Evolutionary conservation across 2,797 vertebrate genomes (phyloP), one percentile per base, ranked within the genome.

Genomic region (Dallia pectoralis): DNA sequence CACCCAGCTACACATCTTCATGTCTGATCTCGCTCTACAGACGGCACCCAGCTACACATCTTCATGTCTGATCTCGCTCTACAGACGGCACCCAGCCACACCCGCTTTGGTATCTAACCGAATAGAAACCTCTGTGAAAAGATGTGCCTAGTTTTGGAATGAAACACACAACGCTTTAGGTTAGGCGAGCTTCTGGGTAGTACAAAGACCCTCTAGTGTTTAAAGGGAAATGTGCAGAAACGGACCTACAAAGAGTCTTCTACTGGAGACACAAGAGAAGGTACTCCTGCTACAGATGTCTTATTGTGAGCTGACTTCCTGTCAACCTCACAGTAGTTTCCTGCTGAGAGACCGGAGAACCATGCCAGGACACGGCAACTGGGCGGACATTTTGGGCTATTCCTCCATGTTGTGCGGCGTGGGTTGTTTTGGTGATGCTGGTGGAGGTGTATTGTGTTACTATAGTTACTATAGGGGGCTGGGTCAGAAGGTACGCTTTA

Each of bases 341-440:
- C 12, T 62, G 40, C 33, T 78, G n/a, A 32, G 53, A 77, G 68
- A 81, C 19, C 53, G 14, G 53, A 44, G 15, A 73, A 64, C 62
- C 63, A 70, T 69, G 47, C 44, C 27, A n/a, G 18, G 69, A 75
- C 63, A 64, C 76, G 33, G 69, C 71, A 69, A 30, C 51, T 9
- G 18, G 22, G 18, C 67, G 71, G 44, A 18, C 11, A 63, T 56
- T 79, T 63, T 81, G 30, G 51, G 16, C 7, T 11, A n/a, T 4
- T 19, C 12, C 25, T 11, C 12, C 15, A n/a, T 48, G 29, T 29
- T 30, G 27, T 25, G 68, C 40, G 48, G 56, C 66, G 62, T 78
- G 63, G 70, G 63, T 84, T 80, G 69, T 72, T 47, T 76, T 67
- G 3, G 36, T 73, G n/a, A 53, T 29, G 56, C 36, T 40, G 74